Conservation (phyloP, 2,888 invertebrate species). For the Andrena praecox region DNA sequence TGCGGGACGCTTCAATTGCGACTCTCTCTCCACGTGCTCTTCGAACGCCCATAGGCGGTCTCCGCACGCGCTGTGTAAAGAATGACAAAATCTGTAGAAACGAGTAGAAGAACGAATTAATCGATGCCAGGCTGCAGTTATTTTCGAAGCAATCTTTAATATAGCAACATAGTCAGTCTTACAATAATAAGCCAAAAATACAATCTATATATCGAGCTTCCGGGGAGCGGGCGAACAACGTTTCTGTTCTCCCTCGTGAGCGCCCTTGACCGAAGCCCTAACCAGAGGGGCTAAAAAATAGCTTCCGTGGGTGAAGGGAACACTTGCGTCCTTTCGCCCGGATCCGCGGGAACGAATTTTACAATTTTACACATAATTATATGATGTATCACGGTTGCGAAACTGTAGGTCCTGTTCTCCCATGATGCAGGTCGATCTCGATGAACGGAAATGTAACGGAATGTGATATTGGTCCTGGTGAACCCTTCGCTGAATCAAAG, state of each 20-base stretch:
- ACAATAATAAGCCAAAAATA: conserved; percentile 84
- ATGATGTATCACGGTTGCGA: conserved; percentile 69
- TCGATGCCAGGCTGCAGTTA: conserved; percentile 8
- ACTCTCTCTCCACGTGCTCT: no score
- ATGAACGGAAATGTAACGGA: conserved; percentile 51
- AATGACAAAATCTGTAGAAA: no score
- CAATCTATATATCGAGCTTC: conserved; percentile 81
- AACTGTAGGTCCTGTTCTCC: conserved; percentile 63
- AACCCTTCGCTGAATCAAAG: conserved; percentile 30
- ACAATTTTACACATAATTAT: conserved; percentile 82
- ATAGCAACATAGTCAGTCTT: conserved; percentile 85
- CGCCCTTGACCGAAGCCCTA: neutral
- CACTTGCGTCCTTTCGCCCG: conserved; percentile 70
- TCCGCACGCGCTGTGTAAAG: no score
- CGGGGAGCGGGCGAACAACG: conserved; percentile 61
- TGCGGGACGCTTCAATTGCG: no score
- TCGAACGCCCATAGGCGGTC: no score
- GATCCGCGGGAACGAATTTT: conserved; percentile 77
- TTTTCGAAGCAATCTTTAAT: conserved; percentile 84
- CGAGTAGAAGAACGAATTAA: no score
- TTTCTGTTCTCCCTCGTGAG: conserved; percentile 30
- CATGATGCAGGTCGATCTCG: conserved; percentile 39
- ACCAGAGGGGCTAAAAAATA: neutral
- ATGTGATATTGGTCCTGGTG: conserved; percentile 38
- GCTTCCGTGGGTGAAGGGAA: conserved; percentile 50